Evolutionary conservation across 2,113 vertebrate genomes (phyloP).

Genomic region (Myocastor coypus): DNA sequence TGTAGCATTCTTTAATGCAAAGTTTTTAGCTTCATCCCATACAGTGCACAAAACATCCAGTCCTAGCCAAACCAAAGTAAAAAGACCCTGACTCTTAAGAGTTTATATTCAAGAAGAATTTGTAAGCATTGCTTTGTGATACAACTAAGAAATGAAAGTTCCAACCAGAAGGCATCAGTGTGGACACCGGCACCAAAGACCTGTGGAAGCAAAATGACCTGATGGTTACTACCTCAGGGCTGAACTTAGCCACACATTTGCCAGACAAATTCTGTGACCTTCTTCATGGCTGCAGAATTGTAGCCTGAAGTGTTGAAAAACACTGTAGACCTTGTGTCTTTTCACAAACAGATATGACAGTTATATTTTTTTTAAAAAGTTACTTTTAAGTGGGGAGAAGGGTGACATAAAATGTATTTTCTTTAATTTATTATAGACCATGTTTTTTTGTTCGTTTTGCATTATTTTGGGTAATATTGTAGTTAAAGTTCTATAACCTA

Average conservation of each 20-base stretch:
- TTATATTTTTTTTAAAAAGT: neutral
- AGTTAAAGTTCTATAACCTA: constrained; percentile 5
- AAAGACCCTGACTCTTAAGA: neutral
- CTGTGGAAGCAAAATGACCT: neutral
- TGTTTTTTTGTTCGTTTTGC: constrained; percentile 12
- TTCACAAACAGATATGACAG: constrained; percentile 1
- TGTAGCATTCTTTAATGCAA: neutral
- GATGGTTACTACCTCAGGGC: neutral
- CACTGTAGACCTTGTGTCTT: neutral
- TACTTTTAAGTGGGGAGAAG: neutral
- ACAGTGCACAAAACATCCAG: neutral
- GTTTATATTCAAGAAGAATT: neutral
- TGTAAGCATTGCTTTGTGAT: neutral
- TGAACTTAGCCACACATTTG: neutral
- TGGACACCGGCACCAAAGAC: neutral
- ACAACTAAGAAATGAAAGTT: neutral
- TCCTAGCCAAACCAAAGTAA: neutral
- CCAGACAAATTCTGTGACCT: neutral
- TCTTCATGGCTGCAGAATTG: neutral
- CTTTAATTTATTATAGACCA: neutral
- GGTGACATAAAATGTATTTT: neutral
- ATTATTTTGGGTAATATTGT: neutral
- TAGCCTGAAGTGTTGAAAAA: neutral
- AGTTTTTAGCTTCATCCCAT: neutral
- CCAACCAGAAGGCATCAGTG: neutral